Evolutionary conservation across 2,113 vertebrate genomes (phyloP), one percentile per base, ranked within the genome.

Genomic region (Grammomys dolichurus): DNA sequence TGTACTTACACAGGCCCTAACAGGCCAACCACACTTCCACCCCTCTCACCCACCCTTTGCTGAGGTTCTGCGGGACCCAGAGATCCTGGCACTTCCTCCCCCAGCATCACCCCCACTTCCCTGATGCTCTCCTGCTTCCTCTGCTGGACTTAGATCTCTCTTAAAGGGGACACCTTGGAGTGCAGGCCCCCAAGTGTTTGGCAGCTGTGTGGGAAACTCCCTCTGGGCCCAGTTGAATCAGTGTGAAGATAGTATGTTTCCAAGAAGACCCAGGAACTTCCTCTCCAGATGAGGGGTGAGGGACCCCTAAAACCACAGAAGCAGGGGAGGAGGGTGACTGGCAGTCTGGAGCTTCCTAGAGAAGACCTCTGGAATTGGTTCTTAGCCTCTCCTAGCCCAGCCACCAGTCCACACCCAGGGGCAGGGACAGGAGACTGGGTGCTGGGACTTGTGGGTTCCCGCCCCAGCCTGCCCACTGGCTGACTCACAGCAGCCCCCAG

Each of bases 401-500:
- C 91, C 91, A 85, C 54, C 65, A 95, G 95, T 96, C 94, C 97
- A 97, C 97, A 98, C 96, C 97, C 97, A 98, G 91, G 96, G 96
- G 97, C 96, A 98, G 97, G 94, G 97, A 97, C 91, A 5, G 88
- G 93, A 94, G 88, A n/a, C 80, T 77, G 69, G 94, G 97, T 94
- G 97, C 95, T 88, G 4, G 43, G 91, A 93, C 96, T 96, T 97
- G 97, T n/a, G 94, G 87, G 93, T 95, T 97, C 97, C 96, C 31
- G 97, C 85, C 90, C 93, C 60, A 82, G 95, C 95, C 92, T 96
- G 97, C 93, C 91, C 92, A 94, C 92, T 90, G 69, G 88, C 51
- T 98, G 97, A 97, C 95, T 97, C 97, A 98, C 5, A 28, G 85
- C 92, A 97, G 97, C 97, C 97, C 97, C 97, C 96, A 2, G 94